phyloP scores from a whole-genome alignment of 2,888 invertebrate genomes.

The Drepana falcataria region DNA sequence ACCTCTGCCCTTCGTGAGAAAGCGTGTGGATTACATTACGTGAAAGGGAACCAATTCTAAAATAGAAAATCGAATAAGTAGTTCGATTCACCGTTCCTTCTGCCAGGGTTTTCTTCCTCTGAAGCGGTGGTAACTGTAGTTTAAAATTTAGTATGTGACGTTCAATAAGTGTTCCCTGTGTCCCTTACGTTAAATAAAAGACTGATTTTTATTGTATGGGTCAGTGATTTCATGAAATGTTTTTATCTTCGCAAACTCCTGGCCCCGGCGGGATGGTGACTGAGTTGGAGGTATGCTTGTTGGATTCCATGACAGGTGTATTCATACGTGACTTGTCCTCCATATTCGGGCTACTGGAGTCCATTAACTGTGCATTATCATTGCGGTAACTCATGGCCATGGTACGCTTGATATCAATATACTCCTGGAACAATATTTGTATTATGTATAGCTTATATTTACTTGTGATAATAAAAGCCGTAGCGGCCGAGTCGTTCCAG shows the following conservation, averaged over 20 bases:
- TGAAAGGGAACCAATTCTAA: too few species aligned
- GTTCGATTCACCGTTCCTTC: too few species aligned
- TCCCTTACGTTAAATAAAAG: too few species aligned
- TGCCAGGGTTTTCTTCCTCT: too few species aligned
- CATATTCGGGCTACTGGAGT: background rate
- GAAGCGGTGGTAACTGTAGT: too few species aligned
- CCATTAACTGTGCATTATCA: background rate
- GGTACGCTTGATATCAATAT: slow-evolving; percentile 15
- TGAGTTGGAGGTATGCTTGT: slow-evolving; percentile 43
- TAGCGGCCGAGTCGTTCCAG: too few species aligned
- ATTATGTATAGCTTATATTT: background rate
- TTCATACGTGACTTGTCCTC: background rate
- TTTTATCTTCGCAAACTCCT: slow-evolving; percentile 55
- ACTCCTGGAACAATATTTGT: slow-evolving; percentile 30
- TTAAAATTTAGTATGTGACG: too few species aligned
- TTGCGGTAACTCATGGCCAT: background rate
- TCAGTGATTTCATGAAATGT: slow-evolving; percentile 38
- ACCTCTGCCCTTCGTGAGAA: too few species aligned
- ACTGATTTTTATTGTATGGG: background rate
- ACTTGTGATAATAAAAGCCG: too few species aligned
- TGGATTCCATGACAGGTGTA: slow-evolving; percentile 2
- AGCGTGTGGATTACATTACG: too few species aligned
- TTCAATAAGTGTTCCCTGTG: too few species aligned
- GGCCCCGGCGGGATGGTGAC: slow-evolving; percentile 59
- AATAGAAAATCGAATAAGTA: too few species aligned